A percentile compares a stretch with the other conserved stretches of the same genome.
phyloP scores from a whole-genome alignment of 2,113 vertebrate genomes.

The Ia io region DNA sequence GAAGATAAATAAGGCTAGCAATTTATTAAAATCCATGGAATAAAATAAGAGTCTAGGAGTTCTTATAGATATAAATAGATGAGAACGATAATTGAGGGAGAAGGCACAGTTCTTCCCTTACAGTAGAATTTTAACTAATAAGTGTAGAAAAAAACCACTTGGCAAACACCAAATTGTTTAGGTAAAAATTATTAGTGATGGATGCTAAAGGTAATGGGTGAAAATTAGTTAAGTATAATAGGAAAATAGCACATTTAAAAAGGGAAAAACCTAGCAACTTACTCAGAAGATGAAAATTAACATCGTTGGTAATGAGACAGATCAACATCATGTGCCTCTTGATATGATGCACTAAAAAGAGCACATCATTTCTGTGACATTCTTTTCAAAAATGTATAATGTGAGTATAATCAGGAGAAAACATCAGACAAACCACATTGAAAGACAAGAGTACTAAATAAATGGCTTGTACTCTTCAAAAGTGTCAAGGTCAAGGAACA shows the following conservation, averaged over 20 bases:
- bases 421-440: conserved; percentile 19
- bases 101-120: background rate
- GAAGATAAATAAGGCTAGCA: background rate
- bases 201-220: background rate
- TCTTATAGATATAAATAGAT: background rate
- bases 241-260: background rate
- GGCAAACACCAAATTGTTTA: background rate
- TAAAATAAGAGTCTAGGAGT: background rate
- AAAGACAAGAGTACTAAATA: conserved; percentile 38
- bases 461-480: conserved; percentile 29
- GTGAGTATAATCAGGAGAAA: conserved; percentile 41
- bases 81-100: background rate
- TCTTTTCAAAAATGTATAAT: background rate
- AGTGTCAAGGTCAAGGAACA: conserved; percentile 56
- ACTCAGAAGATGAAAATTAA: background rate
- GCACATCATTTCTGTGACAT: background rate
- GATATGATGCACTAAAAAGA: background rate
- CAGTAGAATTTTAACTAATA: background rate
- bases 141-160: background rate
- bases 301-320: background rate
- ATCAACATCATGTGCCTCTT: background rate
- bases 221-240: conserved; percentile 1
- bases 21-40: background rate
- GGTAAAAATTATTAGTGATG: background rate
- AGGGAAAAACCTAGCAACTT: background rate